phyloP scores from a whole-genome alignment of 2,113 vertebrate genomes.

The Vicugna pacos region DNA sequence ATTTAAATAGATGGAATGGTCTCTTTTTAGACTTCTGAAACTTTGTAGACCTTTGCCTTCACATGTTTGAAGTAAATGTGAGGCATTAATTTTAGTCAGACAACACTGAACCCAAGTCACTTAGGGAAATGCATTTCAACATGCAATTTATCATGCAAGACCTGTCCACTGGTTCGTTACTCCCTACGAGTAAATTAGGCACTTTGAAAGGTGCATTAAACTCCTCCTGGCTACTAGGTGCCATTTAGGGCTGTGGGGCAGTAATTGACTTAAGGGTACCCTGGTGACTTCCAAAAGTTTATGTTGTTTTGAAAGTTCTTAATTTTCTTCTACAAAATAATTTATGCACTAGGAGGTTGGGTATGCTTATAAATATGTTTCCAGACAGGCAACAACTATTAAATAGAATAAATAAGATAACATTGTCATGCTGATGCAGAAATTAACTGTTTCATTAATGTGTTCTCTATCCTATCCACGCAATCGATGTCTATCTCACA shows the following conservation, averaged over 20 bases:
- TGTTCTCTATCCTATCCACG: background rate
- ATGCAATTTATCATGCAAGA: slow-evolving; percentile 66
- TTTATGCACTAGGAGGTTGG: slow-evolving; percentile 58
- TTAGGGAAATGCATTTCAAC: slow-evolving; percentile 70
- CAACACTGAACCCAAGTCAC: slow-evolving; percentile 69
- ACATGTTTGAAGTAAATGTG: slow-evolving; percentile 75
- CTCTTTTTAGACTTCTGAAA: slow-evolving; percentile 68
- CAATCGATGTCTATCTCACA: slow-evolving; percentile 34
- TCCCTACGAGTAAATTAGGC: slow-evolving; percentile 75
- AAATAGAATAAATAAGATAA: slow-evolving; percentile 63
- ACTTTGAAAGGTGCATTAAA: slow-evolving; percentile 78
- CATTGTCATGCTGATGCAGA: slow-evolving; percentile 23
- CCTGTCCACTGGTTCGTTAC: slow-evolving; percentile 66
- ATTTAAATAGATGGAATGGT: slow-evolving; percentile 16
- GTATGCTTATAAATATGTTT: slow-evolving; percentile 73
- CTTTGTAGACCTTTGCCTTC: slow-evolving; percentile 66
- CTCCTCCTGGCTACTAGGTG: slow-evolving; percentile 66
- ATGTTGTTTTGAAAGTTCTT: slow-evolving; percentile 73
- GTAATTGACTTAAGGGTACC: slow-evolving; percentile 73
- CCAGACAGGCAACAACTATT: background rate
- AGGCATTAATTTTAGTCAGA: slow-evolving; percentile 79
- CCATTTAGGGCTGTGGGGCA: slow-evolving; percentile 39
- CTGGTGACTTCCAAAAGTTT: slow-evolving; percentile 74
- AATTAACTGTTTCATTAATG: slow-evolving; percentile 50
- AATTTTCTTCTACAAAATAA: slow-evolving; percentile 72